phyloP scores from a whole-genome alignment of 1,140 invertebrate species.

The Diorhabda sublineata region DNA sequence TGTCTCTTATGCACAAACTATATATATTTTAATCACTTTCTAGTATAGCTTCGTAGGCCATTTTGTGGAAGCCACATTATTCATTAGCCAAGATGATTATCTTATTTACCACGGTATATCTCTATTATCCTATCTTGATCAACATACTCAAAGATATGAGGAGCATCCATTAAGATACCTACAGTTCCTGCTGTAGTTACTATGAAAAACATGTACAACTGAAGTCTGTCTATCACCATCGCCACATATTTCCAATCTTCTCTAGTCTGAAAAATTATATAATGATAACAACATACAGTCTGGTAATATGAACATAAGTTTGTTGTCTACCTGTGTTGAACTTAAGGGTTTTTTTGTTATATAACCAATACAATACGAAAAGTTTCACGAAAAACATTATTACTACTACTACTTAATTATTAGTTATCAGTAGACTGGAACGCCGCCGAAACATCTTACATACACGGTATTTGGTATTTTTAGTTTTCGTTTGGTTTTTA shows the following conservation, averaged over 20 bases:
- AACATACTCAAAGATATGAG: slow-evolving; percentile 98
- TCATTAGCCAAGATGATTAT: slow-evolving; percentile 28
- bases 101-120: slow-evolving; percentile 86
- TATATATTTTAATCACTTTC: slow-evolving; percentile 15
- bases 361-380: too few species aligned
- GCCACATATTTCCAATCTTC: slow-evolving; percentile 99
- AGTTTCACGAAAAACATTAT: too few species aligned
- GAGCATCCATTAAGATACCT: slow-evolving; percentile 97
- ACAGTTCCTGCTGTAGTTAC: slow-evolving; percentile 93
- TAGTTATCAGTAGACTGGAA: too few species aligned
- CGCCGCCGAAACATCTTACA: too few species aligned
- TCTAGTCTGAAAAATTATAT: slow-evolving; percentile 65
- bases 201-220: slow-evolving; percentile 95
- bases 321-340: too few species aligned
- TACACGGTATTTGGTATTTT: too few species aligned
- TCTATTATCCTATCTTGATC: slow-evolving; percentile 96
- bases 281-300: neutral
- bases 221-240: slow-evolving; percentile 97
- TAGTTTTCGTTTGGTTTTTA: too few species aligned
- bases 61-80: slow-evolving; percentile 37
- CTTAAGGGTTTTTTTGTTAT: too few species aligned
- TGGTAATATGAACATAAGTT: neutral
- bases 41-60: slow-evolving; percentile 31
- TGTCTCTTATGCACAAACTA: neutral
- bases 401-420: too few species aligned